Conservation (phyloP, 2,888 invertebrate species). For the Timandra comae region DNA sequence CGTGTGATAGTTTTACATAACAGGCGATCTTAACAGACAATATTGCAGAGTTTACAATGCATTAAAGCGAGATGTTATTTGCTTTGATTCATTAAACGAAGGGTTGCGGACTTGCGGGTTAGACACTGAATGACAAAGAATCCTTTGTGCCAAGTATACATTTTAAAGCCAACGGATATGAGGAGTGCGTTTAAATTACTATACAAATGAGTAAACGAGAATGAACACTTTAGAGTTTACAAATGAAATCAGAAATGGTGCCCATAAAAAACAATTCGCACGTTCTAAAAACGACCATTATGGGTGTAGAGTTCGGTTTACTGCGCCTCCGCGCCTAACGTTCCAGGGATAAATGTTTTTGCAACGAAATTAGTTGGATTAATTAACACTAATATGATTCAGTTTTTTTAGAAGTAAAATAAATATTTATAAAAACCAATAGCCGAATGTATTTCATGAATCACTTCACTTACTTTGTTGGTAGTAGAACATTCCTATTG, state of each 20-base stretch:
- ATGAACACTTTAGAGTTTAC: slow-evolving; percentile 5
- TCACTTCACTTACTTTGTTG: too few relatives aligned
- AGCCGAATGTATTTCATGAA: too few relatives aligned
- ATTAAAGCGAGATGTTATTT: slow-evolving; percentile 9
- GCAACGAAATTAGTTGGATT: too few relatives aligned
- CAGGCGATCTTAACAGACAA: slow-evolving; percentile 21
- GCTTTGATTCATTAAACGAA: slow-evolving; percentile 7
- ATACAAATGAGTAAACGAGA: slow-evolving; percentile 4
- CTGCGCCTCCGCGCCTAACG: neutral
- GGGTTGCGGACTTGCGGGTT: slow-evolving; percentile 3
- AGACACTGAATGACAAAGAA: slow-evolving; percentile 17
- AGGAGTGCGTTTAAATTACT: slow-evolving; percentile 20
- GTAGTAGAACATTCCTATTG: too few relatives aligned
- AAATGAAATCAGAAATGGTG: too few relatives aligned
- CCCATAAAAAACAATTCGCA: too few relatives aligned
- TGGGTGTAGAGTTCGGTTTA: neutral
- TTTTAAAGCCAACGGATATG: too few relatives aligned
- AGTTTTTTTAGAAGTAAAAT: too few relatives aligned
- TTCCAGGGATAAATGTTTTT: too few relatives aligned
- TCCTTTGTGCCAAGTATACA: slow-evolving; percentile 28
- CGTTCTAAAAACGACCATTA: too few relatives aligned
- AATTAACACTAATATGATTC: too few relatives aligned
- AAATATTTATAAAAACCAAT: too few relatives aligned
- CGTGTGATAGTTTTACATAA: slow-evolving; percentile 12
- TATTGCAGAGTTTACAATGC: slow-evolving; percentile 19